Conservation (phyloP, 2,888 invertebrate genomes). For the Acanthoscelides obtectus region DNA sequence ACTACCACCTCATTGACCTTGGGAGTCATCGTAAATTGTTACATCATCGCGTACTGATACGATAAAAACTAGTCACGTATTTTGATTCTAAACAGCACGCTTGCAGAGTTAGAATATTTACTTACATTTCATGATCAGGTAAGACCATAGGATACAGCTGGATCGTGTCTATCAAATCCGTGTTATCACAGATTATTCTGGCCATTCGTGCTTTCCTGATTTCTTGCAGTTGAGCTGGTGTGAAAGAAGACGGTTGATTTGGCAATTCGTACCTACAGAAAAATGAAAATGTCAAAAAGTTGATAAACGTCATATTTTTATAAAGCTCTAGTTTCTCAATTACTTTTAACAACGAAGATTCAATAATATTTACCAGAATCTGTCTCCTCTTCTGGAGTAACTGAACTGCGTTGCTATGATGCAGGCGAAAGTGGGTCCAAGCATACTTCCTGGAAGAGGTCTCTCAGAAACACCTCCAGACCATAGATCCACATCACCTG, state of each 20-base stretch:
- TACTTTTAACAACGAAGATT: not conserved
- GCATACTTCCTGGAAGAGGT: conserved; percentile 84
- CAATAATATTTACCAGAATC: conserved; percentile 73
- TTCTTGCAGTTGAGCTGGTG: conserved; percentile 79
- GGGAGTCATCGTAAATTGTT: not conserved
- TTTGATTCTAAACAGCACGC: too few relatives aligned
- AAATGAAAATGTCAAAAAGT: not conserved
- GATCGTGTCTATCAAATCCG: conserved; percentile 85
- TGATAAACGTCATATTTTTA: not conserved
- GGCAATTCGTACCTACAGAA: conserved; percentile 72
- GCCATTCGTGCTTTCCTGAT: conserved; percentile 76
- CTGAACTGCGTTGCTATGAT: conserved; percentile 91
- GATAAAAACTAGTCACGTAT: too few relatives aligned
- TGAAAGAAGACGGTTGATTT: conserved; percentile 88
- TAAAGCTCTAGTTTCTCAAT: not conserved
- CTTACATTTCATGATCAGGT: conserved; percentile 90
- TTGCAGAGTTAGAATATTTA: conserved; percentile 34
- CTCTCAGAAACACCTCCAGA: conserved; percentile 90
- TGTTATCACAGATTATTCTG: conserved; percentile 85
- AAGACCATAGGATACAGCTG: conserved; percentile 90
- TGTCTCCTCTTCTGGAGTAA: conserved; percentile 81
- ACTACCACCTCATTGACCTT: too few relatives aligned
- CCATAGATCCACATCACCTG: conserved; percentile 91
- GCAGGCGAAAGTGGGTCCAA: conserved; percentile 92
- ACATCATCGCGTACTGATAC: too few relatives aligned